phyloP scores from a whole-genome alignment of 2,888 invertebrate species.

The Dione vanillae region DNA sequence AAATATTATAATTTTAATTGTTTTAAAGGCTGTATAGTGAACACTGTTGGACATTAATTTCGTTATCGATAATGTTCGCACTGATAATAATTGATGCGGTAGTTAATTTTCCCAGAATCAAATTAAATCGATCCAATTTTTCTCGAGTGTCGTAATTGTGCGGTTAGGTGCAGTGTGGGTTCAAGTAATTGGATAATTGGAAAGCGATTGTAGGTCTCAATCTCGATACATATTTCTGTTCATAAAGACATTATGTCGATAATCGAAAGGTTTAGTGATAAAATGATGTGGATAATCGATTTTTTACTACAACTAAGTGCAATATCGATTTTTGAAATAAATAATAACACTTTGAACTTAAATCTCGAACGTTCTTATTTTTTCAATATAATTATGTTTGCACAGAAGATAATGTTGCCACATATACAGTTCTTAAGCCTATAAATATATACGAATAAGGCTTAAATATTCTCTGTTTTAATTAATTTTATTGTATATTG shows the following conservation, averaged over 20 bases:
- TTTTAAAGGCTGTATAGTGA: not conserved
- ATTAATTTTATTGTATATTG: not conserved
- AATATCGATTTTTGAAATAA: constrained; percentile 19
- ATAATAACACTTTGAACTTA: not conserved
- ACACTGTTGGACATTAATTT: constrained; percentile 39
- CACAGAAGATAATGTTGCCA: too few species aligned
- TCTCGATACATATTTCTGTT: constrained; percentile 48
- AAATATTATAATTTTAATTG: not conserved
- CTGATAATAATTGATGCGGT: constrained; percentile 50
- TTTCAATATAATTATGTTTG: too few species aligned
- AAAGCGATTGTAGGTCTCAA: constrained; percentile 50
- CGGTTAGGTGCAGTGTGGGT: constrained; percentile 49
- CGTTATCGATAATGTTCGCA: constrained; percentile 63
- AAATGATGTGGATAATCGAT: constrained; percentile 22
- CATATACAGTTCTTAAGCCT: too few species aligned
- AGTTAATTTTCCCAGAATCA: constrained; percentile 45
- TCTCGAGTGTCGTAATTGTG: constrained; percentile 48
- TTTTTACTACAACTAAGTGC: not conserved
- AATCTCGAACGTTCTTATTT: not conserved
- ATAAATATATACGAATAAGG: too few species aligned
- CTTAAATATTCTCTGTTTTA: not conserved
- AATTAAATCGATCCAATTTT: constrained; percentile 47
- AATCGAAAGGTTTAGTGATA: constrained; percentile 44
- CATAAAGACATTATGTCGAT: constrained; percentile 54
- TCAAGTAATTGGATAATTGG: constrained; percentile 62